Conservation (phyloP, 2,797 vertebrate genomes). For the Botia almorhae region DNA sequence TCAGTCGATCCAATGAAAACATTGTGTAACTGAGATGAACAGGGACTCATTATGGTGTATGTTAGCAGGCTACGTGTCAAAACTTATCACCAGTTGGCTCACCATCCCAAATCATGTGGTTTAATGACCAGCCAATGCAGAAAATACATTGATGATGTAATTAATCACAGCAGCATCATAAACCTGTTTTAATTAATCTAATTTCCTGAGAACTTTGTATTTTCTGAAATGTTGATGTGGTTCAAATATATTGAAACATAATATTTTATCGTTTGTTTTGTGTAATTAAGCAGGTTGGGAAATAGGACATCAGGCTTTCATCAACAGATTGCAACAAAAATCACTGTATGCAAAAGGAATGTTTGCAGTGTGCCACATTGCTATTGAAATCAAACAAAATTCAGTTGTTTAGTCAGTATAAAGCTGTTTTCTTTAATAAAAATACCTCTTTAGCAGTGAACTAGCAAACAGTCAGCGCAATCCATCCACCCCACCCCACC, state of each 20-base stretch:
- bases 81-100: background rate
- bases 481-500: background rate
- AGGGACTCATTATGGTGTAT: background rate
- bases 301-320: background rate
- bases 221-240: too few species aligned
- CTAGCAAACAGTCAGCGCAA: background rate
- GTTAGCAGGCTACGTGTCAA: background rate
- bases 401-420: background rate
- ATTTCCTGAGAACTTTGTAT: too few species aligned
- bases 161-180: too few species aligned
- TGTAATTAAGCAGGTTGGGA: too few species aligned
- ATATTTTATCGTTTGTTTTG: too few species aligned
- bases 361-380: background rate
- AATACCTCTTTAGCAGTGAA: background rate
- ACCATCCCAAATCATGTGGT: background rate
- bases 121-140: too few species aligned
- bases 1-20: conserved; percentile 21
- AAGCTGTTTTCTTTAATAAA: background rate
- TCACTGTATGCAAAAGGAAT: too few species aligned
- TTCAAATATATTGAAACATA: too few species aligned
- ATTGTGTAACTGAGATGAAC: conserved; percentile 32
- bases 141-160: too few species aligned
- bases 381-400: background rate
- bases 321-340: background rate
- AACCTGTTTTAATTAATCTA: too few species aligned